Base-by-base conservation (phyloP, 2,888 invertebrate genomes). In the Melinaea marsaeus region DNA sequence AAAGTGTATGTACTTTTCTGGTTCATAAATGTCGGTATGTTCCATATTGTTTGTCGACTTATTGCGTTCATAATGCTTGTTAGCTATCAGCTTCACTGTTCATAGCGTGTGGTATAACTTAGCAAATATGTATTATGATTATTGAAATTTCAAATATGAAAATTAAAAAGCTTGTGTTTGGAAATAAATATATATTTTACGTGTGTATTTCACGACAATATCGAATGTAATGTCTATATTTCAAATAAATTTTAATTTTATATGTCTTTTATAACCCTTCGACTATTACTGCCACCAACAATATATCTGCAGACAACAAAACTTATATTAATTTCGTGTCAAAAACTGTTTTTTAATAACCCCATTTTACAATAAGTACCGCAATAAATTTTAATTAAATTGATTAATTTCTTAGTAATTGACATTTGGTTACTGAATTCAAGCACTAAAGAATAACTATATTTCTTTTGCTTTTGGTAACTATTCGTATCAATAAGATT, bases 11-110 rank as follows among this genome's bases (percentile, higher is more conserved):
- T 55, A 58, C 47, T 68, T 61, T 58, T 62, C 59, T 55, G 59
- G 45, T 63, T 65, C 63, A 63, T 60, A 62, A 62, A 59, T 61
- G 60, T 62, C 58, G 64, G 59, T 56, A 58, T 51, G 51, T 48
- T 57, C 51, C 59, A 57, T 65, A 65, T 60, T 63, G 74, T 74
- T 77, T 74, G 74, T 76, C 78, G 71, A 79, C 78, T 83, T 84
- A 85, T 85, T 84, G 84, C 81, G 76, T 81, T 81, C 77, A 79
- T 83, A 84, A 83, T 82, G 81, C 80, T 79, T 79, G 81, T 81
- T 84, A 81, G 79, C 73, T 81, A 83, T 81, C 78, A 77, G 74
- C 73, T 77, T 70, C 70, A 72, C 70, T 72, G 69, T 68, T 74
- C 74, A 73, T 69, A 65, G 67, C 63, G 42, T 66, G 7, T 51